Evolutionary conservation across 2,113 vertebrate genomes (phyloP), one percentile per base, ranked within the genome.

Genomic region (Regulus satrapa): DNA sequence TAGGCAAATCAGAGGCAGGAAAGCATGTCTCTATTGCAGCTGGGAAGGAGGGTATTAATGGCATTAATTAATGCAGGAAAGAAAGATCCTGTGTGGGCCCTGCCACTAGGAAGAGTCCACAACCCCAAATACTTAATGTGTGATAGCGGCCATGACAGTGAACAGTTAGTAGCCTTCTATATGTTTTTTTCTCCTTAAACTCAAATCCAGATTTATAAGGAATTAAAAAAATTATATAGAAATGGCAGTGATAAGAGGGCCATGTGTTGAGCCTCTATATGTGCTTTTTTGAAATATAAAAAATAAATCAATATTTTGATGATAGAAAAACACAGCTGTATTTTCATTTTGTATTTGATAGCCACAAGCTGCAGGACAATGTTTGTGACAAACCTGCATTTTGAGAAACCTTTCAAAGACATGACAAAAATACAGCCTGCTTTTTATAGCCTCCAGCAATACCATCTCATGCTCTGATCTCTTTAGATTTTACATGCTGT

Each of bases 381-480:
- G 21, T 75, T 81, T 81, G 24, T 80, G 85, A 92, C 72, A 96
- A 92, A 93, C 31, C 17, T 67, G 55, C 41, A 19, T 74, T 83
- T 88, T 83, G 82, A 92, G 59, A 88, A 85, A 85, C 3, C 59
- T 88, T 93, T 94, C 85, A 94, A 90, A 91, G 41, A 76, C 38
- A 55, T 48, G 66, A 95, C 29, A 88, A 94, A 95, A 92, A 68
- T 43, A 34, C 29, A 73, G 9, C 32, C 68, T 31, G 59, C 25
- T 73, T 48, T 83, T 85, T 80, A 51, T 59, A 85, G 89, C 92
- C 92, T 96, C 71, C 82, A 92, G 95, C 92, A 76, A 88, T n/a
- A 74, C 74, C 59, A 84, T 54, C 81, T 90, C 6, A 2, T 41
- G 46, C 95, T 96, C 92, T 92, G 93, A 96, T 96, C 78, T 94